Percentiles rank a stretch among this genome's conserved stretches.
phyloP scores from a whole-genome alignment of 2,113 vertebrate genomes.

The Pedetes capensis region DNA sequence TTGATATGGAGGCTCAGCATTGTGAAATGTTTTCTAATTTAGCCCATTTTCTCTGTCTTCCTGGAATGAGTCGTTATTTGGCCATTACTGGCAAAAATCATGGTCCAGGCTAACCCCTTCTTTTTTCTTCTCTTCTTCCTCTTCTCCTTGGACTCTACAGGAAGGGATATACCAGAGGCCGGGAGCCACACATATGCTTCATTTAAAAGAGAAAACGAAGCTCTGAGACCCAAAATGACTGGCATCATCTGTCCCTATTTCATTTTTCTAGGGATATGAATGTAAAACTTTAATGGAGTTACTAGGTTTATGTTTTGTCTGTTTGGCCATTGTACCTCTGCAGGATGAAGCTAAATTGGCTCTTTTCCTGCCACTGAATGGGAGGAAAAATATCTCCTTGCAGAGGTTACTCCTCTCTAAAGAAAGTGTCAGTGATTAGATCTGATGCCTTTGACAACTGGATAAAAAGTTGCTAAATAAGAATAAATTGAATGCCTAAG shows the following conservation, averaged over 20 bases:
- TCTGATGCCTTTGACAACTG: constrained; percentile 67
- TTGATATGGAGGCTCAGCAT: constrained; percentile 51
- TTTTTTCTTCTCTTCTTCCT: constrained; percentile 11
- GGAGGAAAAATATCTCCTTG: constrained; percentile 42
- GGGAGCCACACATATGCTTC: background rate
- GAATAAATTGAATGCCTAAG: constrained; percentile 62
- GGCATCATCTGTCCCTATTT: background rate
- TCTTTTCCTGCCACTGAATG: constrained; percentile 58
- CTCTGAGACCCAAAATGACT: background rate
- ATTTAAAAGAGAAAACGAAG: background rate
- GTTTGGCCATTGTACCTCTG: constrained; percentile 35
- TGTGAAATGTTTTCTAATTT: constrained; percentile 73
- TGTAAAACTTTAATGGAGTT: constrained; percentile 42
- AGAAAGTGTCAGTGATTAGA: constrained; percentile 74
- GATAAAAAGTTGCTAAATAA: constrained; percentile 71
- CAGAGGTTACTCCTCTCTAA: constrained; percentile 60
- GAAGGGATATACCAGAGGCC: background rate
- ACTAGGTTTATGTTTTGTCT: constrained; percentile 32
- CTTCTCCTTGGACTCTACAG: background rate
- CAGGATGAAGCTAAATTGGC: constrained; percentile 69
- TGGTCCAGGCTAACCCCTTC: constrained; percentile 24
- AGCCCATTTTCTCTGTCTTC: constrained; percentile 70
- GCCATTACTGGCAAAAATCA: constrained; percentile 53
- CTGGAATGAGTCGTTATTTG: constrained; percentile 60
- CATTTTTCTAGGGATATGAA: background rate